Evolutionary conservation across 2,113 vertebrate species (phyloP).

Genomic region (Semnornis frantzii): DNA sequence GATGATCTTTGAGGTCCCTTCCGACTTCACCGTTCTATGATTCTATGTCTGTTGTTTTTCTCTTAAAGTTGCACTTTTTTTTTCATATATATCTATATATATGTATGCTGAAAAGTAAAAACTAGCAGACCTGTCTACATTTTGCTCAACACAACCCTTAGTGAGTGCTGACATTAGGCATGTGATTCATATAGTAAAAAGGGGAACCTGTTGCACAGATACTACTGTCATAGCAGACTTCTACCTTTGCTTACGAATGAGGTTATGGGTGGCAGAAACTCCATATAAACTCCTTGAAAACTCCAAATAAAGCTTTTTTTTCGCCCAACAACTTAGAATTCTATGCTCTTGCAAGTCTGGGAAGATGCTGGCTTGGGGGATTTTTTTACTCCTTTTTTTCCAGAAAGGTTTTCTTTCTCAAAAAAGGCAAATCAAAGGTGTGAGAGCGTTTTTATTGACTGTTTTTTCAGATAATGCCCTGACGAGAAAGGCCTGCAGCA

Average conservation of each 20-base stretch:
- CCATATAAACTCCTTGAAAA: neutral
- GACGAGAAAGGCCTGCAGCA: neutral
- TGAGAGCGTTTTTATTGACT: neutral
- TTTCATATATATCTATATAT: neutral
- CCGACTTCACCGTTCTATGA: no score
- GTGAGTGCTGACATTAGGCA: neutral
- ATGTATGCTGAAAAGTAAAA: neutral
- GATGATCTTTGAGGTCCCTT: no score
- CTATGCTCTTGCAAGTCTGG: neutral
- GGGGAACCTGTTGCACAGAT: neutral
- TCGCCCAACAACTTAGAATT: neutral
- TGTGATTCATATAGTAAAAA: neutral
- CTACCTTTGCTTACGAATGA: neutral
- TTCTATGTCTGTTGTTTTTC: neutral
- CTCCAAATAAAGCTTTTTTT: neutral
- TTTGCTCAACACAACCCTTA: slow-evolving; percentile 4
- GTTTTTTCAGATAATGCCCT: neutral
- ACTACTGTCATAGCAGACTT: neutral
- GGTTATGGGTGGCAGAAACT: neutral
- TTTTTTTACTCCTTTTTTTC: neutral
- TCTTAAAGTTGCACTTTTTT: neutral
- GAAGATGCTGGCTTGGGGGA: neutral
- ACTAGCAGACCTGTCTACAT: neutral
- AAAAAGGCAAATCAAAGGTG: neutral
- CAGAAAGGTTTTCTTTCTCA: neutral